These are phyloP conservation scores for Lycopodina hypogea DNA, from an alignment of 37 sponge, comb jelly and placozoan species.

Conservation along the genomic window DNA sequence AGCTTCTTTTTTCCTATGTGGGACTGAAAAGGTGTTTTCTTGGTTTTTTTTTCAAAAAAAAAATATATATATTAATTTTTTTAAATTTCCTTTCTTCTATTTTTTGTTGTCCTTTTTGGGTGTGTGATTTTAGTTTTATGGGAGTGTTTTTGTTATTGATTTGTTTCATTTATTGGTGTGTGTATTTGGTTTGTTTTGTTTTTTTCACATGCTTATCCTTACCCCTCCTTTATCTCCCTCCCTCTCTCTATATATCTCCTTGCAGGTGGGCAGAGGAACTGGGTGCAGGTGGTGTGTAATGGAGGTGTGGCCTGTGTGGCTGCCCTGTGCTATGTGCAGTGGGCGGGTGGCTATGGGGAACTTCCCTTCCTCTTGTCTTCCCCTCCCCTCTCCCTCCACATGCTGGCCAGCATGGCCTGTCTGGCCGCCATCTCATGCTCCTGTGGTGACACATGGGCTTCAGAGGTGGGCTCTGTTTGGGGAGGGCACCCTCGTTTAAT, in stretches of 20 bases:
- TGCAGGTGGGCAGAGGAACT: constrained; percentile 80
- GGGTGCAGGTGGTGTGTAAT: constrained; percentile 89
- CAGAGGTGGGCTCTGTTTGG: constrained; percentile 83
- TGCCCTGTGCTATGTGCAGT: constrained; percentile 48
- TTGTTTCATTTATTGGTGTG: too few species aligned
- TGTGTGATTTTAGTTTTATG: too few species aligned
- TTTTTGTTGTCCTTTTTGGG: too few species aligned
- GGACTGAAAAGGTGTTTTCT: too few species aligned
- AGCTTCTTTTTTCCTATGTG: too few species aligned
- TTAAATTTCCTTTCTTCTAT: too few species aligned
- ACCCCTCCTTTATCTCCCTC: background rate
- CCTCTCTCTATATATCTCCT: background rate
- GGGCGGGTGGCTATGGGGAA: constrained; percentile 47
- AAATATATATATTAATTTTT: too few species aligned
- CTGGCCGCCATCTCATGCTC: constrained; percentile 67
- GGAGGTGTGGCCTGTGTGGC: constrained; percentile 67
- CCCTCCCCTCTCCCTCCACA: background rate
- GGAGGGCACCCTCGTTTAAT: constrained; percentile 78
- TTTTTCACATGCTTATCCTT: too few species aligned
- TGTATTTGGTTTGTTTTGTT: too few species aligned
- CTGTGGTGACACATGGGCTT: constrained; percentile 98
- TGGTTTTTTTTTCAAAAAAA: too few species aligned
- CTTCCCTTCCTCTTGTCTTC: constrained; percentile 3
- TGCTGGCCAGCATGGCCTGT: constrained; percentile 42
- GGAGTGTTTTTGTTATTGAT: too few species aligned